Percentiles rank a stretch among this genome's conserved stretches.
phyloP scores from a whole-genome alignment of 1,140 invertebrate genomes.

The Drosophila pseudoananassae region DNA sequence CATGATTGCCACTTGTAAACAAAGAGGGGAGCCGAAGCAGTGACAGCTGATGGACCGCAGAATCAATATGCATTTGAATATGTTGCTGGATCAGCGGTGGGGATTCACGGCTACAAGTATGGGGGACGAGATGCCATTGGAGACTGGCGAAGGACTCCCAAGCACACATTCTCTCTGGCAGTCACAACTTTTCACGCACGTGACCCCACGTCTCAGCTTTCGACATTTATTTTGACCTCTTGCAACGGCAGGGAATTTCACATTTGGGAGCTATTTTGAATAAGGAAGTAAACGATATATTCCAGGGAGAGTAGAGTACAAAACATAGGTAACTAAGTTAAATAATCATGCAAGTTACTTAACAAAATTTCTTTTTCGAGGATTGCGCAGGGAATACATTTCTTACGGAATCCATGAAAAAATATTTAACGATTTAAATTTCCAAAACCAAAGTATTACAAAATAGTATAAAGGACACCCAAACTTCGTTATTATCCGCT shows the following conservation, averaged over 20 bases:
- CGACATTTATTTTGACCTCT: slow-evolving; percentile 38
- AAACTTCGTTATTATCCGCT: slow-evolving; percentile 3
- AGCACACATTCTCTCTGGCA: slow-evolving; percentile 14
- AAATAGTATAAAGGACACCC: slow-evolving; percentile 6
- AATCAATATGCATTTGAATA: slow-evolving; percentile 81
- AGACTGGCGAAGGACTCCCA: slow-evolving; percentile 9
- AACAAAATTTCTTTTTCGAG: not conserved
- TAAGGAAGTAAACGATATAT: slow-evolving; percentile 37
- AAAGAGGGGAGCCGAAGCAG: slow-evolving; percentile 14
- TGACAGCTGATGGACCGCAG: slow-evolving; percentile 62
- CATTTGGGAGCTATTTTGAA: slow-evolving; percentile 40
- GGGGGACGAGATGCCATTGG: not conserved
- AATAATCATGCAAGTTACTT: slow-evolving; percentile 6
- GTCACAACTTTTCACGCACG: slow-evolving; percentile 60
- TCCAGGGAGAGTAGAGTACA: slow-evolving; percentile 13
- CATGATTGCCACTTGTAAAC: slow-evolving; percentile 74
- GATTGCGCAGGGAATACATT: not conserved
- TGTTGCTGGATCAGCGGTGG: slow-evolving; percentile 21
- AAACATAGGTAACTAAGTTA: not conserved
- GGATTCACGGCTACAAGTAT: not conserved
- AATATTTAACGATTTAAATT: too few relatives aligned
- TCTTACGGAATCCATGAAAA: not conserved
- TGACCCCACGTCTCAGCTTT: slow-evolving; percentile 56
- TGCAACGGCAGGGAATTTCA: slow-evolving; percentile 20
- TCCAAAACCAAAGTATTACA: too few relatives aligned